phyloP scores from a whole-genome alignment of 2,113 vertebrate species.

The Thymallus thymallus region DNA sequence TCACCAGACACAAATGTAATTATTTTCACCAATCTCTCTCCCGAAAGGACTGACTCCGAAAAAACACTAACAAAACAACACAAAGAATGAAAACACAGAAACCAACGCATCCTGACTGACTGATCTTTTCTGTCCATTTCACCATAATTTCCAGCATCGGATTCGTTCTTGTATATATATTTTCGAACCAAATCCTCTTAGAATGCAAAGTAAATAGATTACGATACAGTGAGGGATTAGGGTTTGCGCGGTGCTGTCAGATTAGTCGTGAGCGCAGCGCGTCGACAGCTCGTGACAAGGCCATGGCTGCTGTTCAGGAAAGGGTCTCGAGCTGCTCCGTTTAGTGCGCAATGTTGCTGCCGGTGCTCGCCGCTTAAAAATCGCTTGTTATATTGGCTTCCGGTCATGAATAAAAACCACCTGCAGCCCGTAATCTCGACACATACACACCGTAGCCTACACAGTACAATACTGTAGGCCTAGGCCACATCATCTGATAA shows the following conservation, averaged over 20 bases:
- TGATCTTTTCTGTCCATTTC: constrained; percentile 79
- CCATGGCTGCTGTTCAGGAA: constrained; percentile 84
- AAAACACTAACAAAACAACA: constrained; percentile 68
- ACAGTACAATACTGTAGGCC: neutral
- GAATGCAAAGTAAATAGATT: constrained; percentile 96
- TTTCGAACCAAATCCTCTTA: constrained; percentile 88
- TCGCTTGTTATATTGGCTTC: constrained; percentile 57
- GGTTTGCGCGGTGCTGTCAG: constrained; percentile 90
- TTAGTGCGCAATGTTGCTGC: constrained; percentile 43
- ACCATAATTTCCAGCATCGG: constrained; percentile 68
- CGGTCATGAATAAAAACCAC: constrained; percentile 71
- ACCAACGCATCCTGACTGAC: constrained; percentile 42
- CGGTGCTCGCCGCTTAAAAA: constrained; percentile 58
- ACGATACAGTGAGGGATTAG: constrained; percentile 92
- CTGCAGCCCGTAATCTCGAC: constrained; percentile 71
- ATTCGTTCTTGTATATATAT: constrained; percentile 83
- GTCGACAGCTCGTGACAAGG: constrained; percentile 87
- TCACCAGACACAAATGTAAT: constrained; percentile 70
- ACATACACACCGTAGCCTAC: constrained; percentile 5
- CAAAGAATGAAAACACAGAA: constrained; percentile 56
- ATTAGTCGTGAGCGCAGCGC: constrained; percentile 86
- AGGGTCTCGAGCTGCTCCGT: constrained; percentile 36
- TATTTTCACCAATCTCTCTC: constrained; percentile 66
- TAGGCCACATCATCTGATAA: neutral
- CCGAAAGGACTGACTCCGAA: constrained; percentile 58